Evolutionary conservation across 2,113 vertebrate genomes (phyloP).

Genomic region (Mixornis gularis): DNA sequence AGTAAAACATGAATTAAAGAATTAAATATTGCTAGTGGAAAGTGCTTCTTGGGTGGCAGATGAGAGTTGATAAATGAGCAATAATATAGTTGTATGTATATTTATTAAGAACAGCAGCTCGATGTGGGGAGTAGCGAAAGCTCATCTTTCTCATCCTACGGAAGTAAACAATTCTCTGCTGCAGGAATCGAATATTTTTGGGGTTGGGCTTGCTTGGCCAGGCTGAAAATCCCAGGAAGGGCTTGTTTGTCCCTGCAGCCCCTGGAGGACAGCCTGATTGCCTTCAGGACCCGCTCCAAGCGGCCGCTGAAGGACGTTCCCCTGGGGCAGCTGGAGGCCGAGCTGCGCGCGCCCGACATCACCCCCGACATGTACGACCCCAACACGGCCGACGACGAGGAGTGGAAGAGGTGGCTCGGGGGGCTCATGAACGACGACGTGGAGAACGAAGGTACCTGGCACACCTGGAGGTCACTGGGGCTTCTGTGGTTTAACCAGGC

Average conservation of each 20-base stretch:
- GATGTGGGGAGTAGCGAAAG: rapidly evolving
- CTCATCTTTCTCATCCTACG: rapidly evolving
- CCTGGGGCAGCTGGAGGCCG: slow-evolving; percentile 87
- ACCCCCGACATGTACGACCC: slow-evolving; percentile 92
- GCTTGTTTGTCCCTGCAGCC: neutral
- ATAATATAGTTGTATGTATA: neutral
- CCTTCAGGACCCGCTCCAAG: slow-evolving; percentile 89
- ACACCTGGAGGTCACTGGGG: rapidly evolving
- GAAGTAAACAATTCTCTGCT: neutral
- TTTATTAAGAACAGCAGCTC: neutral
- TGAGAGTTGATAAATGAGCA: neutral
- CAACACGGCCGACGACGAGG: slow-evolving; percentile 79
- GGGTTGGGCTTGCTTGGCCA: neutral
- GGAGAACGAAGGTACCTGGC: slow-evolving; percentile 78
- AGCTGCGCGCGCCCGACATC: slow-evolving; percentile 88
- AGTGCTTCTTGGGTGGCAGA: neutral
- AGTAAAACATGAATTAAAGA: neutral
- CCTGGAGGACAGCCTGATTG: slow-evolving; percentile 80
- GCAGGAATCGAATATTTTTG: neutral
- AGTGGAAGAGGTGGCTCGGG: slow-evolving; percentile 91
- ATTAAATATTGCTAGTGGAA: neutral
- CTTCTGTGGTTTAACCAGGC: neutral
- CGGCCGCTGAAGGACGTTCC: slow-evolving; percentile 84
- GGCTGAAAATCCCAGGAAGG: neutral
- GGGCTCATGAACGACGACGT: slow-evolving; percentile 84